These are phyloP conservation scores for Strigops habroptila DNA, from an alignment of 2,113 vertebrate species.

Conservation along the genomic window DNA sequence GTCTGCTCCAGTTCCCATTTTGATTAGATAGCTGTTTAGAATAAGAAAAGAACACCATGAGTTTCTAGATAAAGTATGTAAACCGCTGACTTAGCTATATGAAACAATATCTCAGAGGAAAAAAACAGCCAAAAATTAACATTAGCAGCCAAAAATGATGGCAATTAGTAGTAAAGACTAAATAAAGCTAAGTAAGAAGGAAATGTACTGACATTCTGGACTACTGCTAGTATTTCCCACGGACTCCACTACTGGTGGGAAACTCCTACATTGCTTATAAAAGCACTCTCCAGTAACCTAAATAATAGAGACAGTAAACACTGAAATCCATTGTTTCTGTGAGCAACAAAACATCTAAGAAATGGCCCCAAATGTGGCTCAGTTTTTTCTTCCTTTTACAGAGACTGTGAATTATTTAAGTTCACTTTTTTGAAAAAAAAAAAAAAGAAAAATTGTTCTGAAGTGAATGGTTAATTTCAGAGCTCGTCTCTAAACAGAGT, in stretches of 20 bases:
- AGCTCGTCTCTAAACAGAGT: neutral
- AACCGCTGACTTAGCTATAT: neutral
- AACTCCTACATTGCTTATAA: conserved; percentile 2
- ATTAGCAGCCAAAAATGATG: neutral
- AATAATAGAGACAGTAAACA: neutral
- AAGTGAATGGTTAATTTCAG: neutral
- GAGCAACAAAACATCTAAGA: neutral
- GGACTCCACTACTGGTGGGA: neutral
- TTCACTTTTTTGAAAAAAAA: no score
- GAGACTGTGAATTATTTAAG: neutral
- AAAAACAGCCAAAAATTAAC: neutral
- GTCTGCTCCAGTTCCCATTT: neutral
- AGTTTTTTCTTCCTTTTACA: neutral
- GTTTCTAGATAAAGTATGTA: neutral
- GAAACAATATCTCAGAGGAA: neutral
- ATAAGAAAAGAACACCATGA: neutral
- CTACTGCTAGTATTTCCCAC: neutral
- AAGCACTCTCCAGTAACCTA: neutral
- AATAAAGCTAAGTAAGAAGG: conserved; percentile 4
- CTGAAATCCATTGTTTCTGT: neutral
- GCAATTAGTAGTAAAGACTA: neutral
- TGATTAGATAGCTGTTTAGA: neutral
- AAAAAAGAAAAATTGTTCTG: neutral
- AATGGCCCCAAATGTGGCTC: neutral
- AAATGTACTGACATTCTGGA: neutral